A percentile compares a stretch with the other conserved stretches of the same genome.
phyloP scores from a whole-genome alignment of 30 jellyfish, hydroid and myxozoan species.

The Pelagia noctiluca region DNA sequence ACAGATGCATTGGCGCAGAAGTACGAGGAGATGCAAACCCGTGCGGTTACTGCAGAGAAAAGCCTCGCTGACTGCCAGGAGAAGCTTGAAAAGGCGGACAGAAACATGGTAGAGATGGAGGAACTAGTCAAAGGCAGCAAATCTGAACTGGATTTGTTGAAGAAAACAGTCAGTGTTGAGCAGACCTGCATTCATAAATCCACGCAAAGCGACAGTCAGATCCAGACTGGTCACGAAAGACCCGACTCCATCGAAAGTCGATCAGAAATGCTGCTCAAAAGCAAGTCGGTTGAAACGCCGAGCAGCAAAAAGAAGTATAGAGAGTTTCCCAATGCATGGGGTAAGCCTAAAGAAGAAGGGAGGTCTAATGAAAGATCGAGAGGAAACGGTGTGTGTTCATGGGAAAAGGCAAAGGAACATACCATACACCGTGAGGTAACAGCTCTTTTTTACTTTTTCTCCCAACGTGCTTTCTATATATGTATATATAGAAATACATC shows the following conservation, averaged over 20 bases:
- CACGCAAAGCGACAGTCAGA: not conserved
- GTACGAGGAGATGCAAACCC: conserved; percentile 34
- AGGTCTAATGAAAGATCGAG: not conserved
- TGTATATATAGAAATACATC: too few relatives aligned
- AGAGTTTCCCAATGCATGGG: too few relatives aligned
- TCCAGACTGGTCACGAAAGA: not conserved
- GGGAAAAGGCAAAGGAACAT: not conserved
- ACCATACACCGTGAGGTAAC: not conserved
- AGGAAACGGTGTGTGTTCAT: not conserved
- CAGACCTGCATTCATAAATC: conserved; percentile 8
- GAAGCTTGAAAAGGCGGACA: conserved; percentile 49
- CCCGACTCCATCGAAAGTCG: not conserved
- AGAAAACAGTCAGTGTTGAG: conserved; percentile 56
- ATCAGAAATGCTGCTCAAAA: not conserved
- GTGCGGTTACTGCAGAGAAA: conserved; percentile 11
- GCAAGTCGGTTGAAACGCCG: not conserved
- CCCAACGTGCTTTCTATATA: too few relatives aligned
- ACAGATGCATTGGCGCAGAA: conserved; percentile 17
- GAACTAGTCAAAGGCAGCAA: conserved; percentile 49
- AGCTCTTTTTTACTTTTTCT: too few relatives aligned
- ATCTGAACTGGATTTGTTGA: conserved; percentile 46
- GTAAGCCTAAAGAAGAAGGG: not conserved
- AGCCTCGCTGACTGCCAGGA: not conserved
- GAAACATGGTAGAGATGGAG: conserved; percentile 69
- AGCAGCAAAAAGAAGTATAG: too few relatives aligned